Conservation (phyloP, 2,888 invertebrate species). For the Tineola bisselliella region DNA sequence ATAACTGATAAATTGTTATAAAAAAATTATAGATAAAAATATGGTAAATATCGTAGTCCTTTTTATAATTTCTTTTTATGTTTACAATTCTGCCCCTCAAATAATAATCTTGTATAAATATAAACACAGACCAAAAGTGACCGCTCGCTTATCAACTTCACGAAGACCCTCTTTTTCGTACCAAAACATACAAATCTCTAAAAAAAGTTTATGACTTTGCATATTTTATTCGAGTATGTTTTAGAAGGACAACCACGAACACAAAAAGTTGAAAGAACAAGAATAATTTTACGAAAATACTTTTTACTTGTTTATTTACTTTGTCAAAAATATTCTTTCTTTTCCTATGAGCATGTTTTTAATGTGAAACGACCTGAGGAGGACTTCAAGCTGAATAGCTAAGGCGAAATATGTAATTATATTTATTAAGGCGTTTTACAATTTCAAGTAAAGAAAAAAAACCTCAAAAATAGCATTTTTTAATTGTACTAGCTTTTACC, state of each 20-base stretch:
- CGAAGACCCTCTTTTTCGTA: not conserved
- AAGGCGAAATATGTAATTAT: too few species aligned
- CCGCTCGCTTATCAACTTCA: not conserved
- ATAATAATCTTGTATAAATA: not conserved
- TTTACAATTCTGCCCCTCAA: not conserved
- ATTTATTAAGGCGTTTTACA: too few species aligned
- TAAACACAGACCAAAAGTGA: not conserved
- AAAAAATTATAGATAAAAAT: too few species aligned
- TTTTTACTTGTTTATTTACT: too few species aligned
- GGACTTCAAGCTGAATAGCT: too few species aligned
- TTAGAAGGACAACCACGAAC: not conserved
- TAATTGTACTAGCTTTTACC: too few species aligned
- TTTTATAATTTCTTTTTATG: not conserved
- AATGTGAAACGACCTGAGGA: too few species aligned
- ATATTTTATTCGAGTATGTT: not conserved
- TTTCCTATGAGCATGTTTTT: too few species aligned
- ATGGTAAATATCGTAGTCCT: not conserved
- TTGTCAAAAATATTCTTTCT: not conserved
- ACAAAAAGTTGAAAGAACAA: not conserved
- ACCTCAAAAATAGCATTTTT: too few species aligned
- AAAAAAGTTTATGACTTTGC: not conserved
- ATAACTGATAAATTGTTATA: too few species aligned
- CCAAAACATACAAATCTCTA: not conserved
- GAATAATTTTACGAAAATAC: not conserved
- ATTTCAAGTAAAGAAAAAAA: too few species aligned